Percentiles rank a stretch among this genome's conserved stretches.
Evolutionary conservation across 2,888 invertebrate genomes (phyloP).

Genomic region (Chaitophorus viminalis): DNA sequence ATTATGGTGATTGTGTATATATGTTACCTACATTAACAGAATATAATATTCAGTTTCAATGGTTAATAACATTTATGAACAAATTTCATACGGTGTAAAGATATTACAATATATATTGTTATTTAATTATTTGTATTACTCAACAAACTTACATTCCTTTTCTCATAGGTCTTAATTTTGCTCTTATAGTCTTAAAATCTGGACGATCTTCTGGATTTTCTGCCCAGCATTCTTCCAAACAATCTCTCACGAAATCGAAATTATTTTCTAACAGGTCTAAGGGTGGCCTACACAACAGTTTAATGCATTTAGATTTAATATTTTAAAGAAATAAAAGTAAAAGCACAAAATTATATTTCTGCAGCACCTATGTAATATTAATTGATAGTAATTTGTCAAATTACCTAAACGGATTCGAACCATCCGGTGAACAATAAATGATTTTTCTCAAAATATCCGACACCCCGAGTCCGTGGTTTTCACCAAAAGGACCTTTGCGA

Average conservation of each 20-base stretch:
- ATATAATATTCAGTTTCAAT: background rate
- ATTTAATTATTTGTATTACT: background rate
- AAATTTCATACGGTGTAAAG: too few species aligned
- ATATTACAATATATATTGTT: too few species aligned
- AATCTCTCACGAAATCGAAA: constrained; percentile 87
- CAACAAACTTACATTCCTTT: constrained; percentile 84
- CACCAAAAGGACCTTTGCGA: constrained; percentile 86
- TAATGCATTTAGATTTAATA: background rate
- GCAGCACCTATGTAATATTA: too few species aligned
- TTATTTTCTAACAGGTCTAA: constrained; percentile 81
- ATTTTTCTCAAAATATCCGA: constrained; percentile 76
- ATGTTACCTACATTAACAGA: background rate
- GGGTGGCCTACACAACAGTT: constrained; percentile 74
- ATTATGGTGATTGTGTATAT: background rate
- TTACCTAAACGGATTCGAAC: constrained; percentile 73
- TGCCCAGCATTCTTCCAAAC: constrained; percentile 87
- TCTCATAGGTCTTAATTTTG: constrained; percentile 81
- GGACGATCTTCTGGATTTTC: constrained; percentile 83
- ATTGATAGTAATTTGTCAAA: constrained; percentile 63
- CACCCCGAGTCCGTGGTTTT: constrained; percentile 73
- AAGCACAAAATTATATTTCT: background rate
- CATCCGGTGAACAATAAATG: constrained; percentile 69
- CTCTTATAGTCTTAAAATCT: constrained; percentile 84
- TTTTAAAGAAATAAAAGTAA: background rate
- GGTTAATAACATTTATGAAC: background rate